phyloP scores from a whole-genome alignment of 2,888 invertebrate species.

The Thyatira batis region DNA sequence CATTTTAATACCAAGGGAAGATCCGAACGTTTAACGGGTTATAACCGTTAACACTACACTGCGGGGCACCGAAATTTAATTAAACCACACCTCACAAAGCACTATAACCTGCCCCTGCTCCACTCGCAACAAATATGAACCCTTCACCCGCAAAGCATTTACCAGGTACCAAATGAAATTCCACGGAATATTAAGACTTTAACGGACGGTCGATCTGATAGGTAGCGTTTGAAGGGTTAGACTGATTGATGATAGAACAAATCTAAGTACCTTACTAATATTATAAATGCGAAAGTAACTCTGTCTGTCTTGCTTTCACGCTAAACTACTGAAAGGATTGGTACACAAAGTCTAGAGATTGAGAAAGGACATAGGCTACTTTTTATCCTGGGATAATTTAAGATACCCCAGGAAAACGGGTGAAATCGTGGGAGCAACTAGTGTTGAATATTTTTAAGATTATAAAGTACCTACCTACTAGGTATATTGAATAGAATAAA shows the following conservation, averaged over 20 bases:
- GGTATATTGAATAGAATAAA: no score
- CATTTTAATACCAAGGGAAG: neutral
- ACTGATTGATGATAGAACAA: neutral
- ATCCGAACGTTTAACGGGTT: neutral
- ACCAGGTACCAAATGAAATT: slow-evolving; percentile 14
- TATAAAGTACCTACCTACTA: no score
- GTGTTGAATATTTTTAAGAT: no score
- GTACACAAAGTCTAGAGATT: no score
- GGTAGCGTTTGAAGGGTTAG: neutral
- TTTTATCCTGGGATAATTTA: no score
- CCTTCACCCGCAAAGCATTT: slow-evolving; percentile 7
- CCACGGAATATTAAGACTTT: slow-evolving; percentile 15
- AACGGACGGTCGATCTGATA: neutral
- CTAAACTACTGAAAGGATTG: no score
- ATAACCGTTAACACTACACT: slow-evolving; percentile 8
- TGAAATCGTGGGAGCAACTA: no score
- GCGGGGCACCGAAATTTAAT: slow-evolving; percentile 45
- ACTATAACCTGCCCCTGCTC: neutral
- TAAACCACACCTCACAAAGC: slow-evolving; percentile 41
- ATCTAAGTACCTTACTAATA: no score
- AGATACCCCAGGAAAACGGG: no score
- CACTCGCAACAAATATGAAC: slow-evolving; percentile 8
- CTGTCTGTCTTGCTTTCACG: no score
- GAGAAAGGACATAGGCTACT: no score
- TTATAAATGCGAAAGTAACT: no score